A percentile compares a stretch with the other conserved stretches of the same genome.
phyloP scores from a whole-genome alignment of 2,113 vertebrate species.

The Tonatia bakeri region DNA sequence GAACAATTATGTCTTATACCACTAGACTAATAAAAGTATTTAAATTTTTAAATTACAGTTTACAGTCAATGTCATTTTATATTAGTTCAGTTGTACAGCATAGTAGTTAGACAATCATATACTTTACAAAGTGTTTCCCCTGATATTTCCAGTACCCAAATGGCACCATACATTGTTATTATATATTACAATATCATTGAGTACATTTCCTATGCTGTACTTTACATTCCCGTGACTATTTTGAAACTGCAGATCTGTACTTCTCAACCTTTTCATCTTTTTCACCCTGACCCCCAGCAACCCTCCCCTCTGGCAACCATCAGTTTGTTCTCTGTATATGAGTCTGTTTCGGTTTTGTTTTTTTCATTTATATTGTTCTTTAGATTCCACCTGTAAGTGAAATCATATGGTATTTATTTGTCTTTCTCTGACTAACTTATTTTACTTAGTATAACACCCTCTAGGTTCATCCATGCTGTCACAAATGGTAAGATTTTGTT shows the following conservation, averaged over 20 bases:
- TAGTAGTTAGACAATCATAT: neutral
- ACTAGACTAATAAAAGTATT: neutral
- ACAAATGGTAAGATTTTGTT: neutral
- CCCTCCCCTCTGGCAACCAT: neutral
- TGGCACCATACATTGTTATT: no score
- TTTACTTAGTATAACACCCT: neutral
- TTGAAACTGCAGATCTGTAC: neutral
- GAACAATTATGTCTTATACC: neutral
- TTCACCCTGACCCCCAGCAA: neutral
- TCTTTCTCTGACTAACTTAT: neutral
- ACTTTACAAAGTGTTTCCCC: neutral
- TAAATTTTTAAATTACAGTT: neutral
- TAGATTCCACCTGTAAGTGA: neutral
- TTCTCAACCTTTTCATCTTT: neutral
- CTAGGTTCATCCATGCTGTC: neutral
- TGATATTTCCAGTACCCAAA: neutral
- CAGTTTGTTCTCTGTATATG: neutral
- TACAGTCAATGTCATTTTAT: neutral
- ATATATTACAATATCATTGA: neutral
- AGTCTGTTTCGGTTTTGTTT: no score
- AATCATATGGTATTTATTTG: neutral
- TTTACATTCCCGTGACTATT: neutral
- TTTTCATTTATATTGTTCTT: neutral
- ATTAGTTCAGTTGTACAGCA: neutral
- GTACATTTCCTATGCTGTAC: neutral